Evolutionary conservation across 2,888 invertebrate species (phyloP).

Genomic region (Apamea anceps): DNA sequence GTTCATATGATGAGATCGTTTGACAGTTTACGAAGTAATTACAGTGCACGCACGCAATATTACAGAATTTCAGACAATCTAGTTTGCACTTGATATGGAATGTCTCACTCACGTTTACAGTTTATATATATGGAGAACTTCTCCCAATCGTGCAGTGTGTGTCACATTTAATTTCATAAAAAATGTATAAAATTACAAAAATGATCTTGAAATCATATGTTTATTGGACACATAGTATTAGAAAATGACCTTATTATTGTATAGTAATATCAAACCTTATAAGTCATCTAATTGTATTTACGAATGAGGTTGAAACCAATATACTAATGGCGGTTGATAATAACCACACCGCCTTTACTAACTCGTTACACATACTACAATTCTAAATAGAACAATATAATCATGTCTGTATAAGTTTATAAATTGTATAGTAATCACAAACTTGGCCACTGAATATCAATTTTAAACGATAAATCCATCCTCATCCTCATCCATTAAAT

Average conservation of each 20-base stretch:
- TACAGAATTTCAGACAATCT: slow-evolving; percentile 57
- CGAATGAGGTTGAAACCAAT: slow-evolving; percentile 83
- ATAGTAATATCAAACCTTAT: slow-evolving; percentile 88
- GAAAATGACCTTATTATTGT: slow-evolving; percentile 82
- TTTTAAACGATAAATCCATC: slow-evolving; percentile 69
- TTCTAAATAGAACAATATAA: slow-evolving; percentile 85
- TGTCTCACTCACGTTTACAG: slow-evolving; percentile 88
- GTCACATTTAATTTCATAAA: slow-evolving; percentile 87
- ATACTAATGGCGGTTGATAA: slow-evolving; percentile 76
- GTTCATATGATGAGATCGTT: slow-evolving; percentile 50
- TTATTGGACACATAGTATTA: slow-evolving; percentile 81
- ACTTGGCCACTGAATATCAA: slow-evolving; percentile 85
- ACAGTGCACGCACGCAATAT: slow-evolving; percentile 50
- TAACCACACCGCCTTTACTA: slow-evolving; percentile 77
- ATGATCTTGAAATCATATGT: slow-evolving; percentile 84
- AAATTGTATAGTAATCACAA: slow-evolving; percentile 88
- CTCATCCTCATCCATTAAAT: slow-evolving; percentile 66
- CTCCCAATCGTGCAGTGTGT: slow-evolving; percentile 83
- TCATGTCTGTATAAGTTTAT: slow-evolving; percentile 88
- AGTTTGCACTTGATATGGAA: slow-evolving; percentile 87
- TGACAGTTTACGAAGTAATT: slow-evolving; percentile 49
- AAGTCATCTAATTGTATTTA: slow-evolving; percentile 78
- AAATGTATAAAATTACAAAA: slow-evolving; percentile 90
- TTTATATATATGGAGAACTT: slow-evolving; percentile 79
- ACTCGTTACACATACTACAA: slow-evolving; percentile 85